These are phyloP conservation scores for Trissolcus japonicus DNA, from an alignment of 2,888 invertebrate species.

Conservation along the genomic window DNA sequence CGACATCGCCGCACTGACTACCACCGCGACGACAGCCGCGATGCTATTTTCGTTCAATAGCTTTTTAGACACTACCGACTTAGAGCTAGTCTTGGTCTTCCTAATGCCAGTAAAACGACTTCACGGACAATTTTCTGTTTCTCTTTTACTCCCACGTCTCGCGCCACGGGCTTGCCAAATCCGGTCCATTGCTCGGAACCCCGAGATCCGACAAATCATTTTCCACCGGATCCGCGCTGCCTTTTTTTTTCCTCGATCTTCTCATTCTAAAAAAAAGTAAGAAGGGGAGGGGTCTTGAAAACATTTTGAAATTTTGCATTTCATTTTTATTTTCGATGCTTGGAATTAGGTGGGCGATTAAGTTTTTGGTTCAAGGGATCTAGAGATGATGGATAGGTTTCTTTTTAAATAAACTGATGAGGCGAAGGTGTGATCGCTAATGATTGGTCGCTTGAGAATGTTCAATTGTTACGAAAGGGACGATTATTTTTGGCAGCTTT, in stretches of 20 bases:
- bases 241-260: background rate
- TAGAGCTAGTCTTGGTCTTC: conserved; percentile 57
- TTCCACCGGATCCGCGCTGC: background rate
- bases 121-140: conserved; percentile 55
- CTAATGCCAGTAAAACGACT: conserved; percentile 59
- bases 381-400: background rate
- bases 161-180: conserved; percentile 45
- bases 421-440: too few species aligned
- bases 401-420: too few species aligned
- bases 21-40: conserved; percentile 63
- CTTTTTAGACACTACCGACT: conserved; percentile 66
- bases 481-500: too few species aligned
- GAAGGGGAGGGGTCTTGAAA: too few species aligned
- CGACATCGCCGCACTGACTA: conserved; percentile 77
- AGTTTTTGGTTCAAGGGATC: background rate
- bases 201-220: conserved; percentile 4
- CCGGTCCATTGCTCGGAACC: conserved; percentile 46
- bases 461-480: too few species aligned
- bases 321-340: too few species aligned
- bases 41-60: conserved; percentile 74
- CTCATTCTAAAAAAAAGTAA: too few species aligned
- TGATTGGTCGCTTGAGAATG: too few species aligned
- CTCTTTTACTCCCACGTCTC: conserved; percentile 45
- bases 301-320: too few species aligned
- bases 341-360: background rate